Conservation (phyloP, 2,888 invertebrate genomes). For the Megastigmus dorsalis region DNA sequence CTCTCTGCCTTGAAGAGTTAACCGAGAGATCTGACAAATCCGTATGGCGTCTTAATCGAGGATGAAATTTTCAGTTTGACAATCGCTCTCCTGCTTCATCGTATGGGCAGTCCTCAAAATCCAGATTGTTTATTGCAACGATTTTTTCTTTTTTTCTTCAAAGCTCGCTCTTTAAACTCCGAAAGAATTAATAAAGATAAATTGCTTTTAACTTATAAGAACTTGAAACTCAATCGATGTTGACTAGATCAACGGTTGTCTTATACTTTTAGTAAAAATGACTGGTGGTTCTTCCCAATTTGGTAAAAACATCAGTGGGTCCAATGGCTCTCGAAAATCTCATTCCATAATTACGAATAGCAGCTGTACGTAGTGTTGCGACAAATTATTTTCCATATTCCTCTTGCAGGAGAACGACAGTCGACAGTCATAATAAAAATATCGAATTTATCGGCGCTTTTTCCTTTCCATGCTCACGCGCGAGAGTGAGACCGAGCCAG, state of each 20-base stretch:
- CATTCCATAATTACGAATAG: not conserved
- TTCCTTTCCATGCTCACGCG: not conserved
- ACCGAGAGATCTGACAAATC: slow-evolving; percentile 19
- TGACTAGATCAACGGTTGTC: no score
- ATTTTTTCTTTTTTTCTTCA: not conserved
- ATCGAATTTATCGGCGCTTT: not conserved
- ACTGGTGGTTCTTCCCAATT: no score
- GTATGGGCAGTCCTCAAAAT: not conserved
- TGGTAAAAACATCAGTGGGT: no score
- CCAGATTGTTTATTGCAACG: slow-evolving; percentile 2
- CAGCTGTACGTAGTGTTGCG: not conserved
- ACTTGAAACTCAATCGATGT: no score
- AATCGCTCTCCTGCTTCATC: no score
- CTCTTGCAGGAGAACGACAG: no score
- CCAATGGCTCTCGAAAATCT: not conserved
- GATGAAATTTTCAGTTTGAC: no score
- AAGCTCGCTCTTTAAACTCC: no score
- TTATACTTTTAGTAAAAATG: no score
- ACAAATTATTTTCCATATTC: slow-evolving; percentile 17
- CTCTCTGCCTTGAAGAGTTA: no score
- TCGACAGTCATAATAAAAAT: not conserved
- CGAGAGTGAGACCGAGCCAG: not conserved
- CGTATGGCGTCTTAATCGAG: slow-evolving; percentile 26
- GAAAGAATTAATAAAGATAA: no score
- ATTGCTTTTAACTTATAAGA: no score